phyloP scores from a whole-genome alignment of 2,113 vertebrate genomes.

The Macrotus californicus region DNA sequence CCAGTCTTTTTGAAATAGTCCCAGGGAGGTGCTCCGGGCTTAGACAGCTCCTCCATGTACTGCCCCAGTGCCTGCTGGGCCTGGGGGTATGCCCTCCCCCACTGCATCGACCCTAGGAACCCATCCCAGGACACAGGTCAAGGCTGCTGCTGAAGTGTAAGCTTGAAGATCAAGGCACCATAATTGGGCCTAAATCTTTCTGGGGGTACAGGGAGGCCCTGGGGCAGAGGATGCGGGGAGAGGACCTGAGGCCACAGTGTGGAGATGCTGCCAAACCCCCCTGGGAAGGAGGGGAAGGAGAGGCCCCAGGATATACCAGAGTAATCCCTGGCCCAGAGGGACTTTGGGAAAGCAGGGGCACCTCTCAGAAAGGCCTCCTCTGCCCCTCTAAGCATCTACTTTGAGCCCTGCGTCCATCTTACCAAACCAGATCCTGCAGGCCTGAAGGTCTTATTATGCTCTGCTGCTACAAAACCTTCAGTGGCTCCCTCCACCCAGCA shows the following conservation, averaged over 20 bases:
- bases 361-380: background rate
- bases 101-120: background rate
- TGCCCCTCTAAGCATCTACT: background rate
- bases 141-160: background rate
- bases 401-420: background rate
- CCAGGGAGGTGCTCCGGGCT: accelerated
- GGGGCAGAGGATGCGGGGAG: background rate
- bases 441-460: background rate
- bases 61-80: accelerated
- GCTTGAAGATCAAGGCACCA: background rate
- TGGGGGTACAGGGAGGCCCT: background rate
- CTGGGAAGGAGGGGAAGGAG: background rate
- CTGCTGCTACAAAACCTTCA: background rate
- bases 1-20: background rate
- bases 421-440: background rate
- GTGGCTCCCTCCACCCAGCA: background rate
- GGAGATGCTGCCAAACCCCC: background rate
- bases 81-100: background rate
- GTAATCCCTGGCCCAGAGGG: background rate
- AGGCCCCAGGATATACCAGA: background rate
- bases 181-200: background rate
- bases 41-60: accelerated
- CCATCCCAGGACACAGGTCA: background rate
- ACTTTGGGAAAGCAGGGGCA: background rate
- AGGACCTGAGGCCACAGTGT: background rate